Base-by-base conservation (phyloP, 1,140 invertebrate species). In the Temnothorax longispinosus region DNA sequence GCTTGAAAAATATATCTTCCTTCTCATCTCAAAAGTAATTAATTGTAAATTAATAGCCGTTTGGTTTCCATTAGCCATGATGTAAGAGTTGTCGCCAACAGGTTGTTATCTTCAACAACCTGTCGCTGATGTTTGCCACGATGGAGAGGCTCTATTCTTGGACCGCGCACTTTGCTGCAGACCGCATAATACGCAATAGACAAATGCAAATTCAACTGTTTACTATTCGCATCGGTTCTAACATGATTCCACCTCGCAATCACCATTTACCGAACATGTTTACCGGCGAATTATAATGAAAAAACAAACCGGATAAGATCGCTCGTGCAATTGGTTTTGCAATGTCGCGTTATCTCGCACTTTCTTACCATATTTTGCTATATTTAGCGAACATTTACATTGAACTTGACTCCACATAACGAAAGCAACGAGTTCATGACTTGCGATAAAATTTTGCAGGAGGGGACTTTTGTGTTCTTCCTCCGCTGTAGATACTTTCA, bases 151-250 rank as follows among this genome's bases (percentile, higher is more conserved):
- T 74, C 18, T 84, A 75, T 60, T 84, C 15, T 62, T 75, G 8
- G 32, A 74, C 52, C 32, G 6, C 5, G 0, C 2, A 58, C 52
- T 58, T 71, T 27, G 41, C 3, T 21, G 64, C 32, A 21, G n/a
- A 62, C 47, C 10, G 1, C 1, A 27, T 27, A 27, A 10, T 50
- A 62, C 15, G 32, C 5, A 69, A 18, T 47, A 4, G 3, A 18
- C 11, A 50, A 75, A 75, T 84, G 69, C 27, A 74, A 72, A 74
- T 74, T 47, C 38, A 82, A 4, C 15, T 21, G 18, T 72, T 76
- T 35, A 15, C 4, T 8, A 81, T 81, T 18, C 52, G 13, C n/a
- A 6, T 15, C 21, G 5, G 38, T 32, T 47, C 11, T 7, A 60
- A 72, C 27, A 41, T 18, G 4, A 82, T 47, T 72, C 8, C 3